Evolutionary conservation across 2,113 vertebrate genomes (phyloP).

Genomic region (Melanerpes aurifrons): DNA sequence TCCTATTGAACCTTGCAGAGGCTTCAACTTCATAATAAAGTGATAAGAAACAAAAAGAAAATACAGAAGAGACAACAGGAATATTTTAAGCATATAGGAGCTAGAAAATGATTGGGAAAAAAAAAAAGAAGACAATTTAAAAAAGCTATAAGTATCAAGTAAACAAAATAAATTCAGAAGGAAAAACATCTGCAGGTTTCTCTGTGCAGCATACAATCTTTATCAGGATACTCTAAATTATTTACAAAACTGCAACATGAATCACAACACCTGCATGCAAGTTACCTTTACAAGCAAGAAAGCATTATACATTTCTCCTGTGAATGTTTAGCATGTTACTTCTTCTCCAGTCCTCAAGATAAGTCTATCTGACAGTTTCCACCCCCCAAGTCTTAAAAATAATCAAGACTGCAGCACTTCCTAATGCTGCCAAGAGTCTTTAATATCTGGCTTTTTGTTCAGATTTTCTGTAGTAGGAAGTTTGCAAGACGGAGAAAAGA

Average conservation of each 20-base stretch:
- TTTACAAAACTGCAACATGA: constrained; percentile 11
- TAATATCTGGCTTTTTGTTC: constrained; percentile 26
- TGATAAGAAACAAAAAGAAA: neutral
- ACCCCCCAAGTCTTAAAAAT: neutral
- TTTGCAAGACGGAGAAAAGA: constrained; percentile 32
- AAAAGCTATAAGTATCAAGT: neutral
- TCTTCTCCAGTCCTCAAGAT: neutral
- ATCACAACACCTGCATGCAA: neutral
- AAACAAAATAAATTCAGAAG: constrained; percentile 38
- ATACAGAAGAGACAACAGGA: neutral
- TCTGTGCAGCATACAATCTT: neutral
- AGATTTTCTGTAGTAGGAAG: constrained; percentile 39
- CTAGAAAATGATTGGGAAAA: neutral
- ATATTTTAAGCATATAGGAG: constrained; percentile 6
- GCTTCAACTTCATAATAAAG: neutral
- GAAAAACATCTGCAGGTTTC: neutral
- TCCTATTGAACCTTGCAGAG: neutral
- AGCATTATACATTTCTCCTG: neutral
- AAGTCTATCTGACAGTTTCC: constrained; percentile 3
- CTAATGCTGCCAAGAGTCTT: neutral
- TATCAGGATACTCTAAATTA: neutral
- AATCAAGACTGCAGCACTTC: neutral
- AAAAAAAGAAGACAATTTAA: neutral
- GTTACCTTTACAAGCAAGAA: constrained; percentile 7
- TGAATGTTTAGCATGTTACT: neutral